Conservation (phyloP, 2,113 vertebrate genomes). For the Micronycteris hirsuta region DNA sequence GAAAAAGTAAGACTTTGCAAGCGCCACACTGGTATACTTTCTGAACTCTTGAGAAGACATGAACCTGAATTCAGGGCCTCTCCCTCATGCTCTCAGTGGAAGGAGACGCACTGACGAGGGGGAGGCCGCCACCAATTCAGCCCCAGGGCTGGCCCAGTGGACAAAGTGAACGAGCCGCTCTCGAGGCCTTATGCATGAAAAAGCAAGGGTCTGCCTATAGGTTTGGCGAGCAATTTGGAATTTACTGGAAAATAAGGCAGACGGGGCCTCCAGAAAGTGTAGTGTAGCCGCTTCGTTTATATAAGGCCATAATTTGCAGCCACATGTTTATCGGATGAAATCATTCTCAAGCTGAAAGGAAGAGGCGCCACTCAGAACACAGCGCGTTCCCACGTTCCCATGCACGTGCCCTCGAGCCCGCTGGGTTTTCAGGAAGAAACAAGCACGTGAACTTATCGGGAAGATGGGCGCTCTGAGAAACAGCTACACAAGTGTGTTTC, state of each 20-base stretch:
- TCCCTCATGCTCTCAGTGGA: neutral
- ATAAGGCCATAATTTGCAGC: slow-evolving; percentile 81
- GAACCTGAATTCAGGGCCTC: neutral
- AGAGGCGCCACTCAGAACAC: slow-evolving; percentile 42
- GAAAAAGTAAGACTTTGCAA: neutral
- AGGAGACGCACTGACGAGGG: neutral
- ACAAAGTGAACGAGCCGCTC: neutral
- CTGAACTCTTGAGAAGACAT: neutral
- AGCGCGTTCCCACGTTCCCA: neutral
- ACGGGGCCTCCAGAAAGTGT: neutral
- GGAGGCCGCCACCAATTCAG: neutral
- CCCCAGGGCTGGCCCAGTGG: neutral
- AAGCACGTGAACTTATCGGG: neutral
- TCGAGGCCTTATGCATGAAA: neutral
- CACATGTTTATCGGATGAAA: slow-evolving; percentile 81
- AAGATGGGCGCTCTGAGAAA: neutral
- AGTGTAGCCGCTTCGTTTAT: slow-evolving; percentile 74
- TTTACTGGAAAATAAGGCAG: slow-evolving; percentile 12
- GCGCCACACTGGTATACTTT: neutral
- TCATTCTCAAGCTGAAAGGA: slow-evolving; percentile 77
- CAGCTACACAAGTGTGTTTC: neutral
- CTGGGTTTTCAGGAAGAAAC: neutral
- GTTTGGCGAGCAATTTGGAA: neutral
- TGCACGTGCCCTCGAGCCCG: neutral
- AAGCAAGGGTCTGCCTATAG: neutral